Base-by-base conservation (phyloP, 2,888 invertebrate species). In the Parthenolecanium corni region DNA sequence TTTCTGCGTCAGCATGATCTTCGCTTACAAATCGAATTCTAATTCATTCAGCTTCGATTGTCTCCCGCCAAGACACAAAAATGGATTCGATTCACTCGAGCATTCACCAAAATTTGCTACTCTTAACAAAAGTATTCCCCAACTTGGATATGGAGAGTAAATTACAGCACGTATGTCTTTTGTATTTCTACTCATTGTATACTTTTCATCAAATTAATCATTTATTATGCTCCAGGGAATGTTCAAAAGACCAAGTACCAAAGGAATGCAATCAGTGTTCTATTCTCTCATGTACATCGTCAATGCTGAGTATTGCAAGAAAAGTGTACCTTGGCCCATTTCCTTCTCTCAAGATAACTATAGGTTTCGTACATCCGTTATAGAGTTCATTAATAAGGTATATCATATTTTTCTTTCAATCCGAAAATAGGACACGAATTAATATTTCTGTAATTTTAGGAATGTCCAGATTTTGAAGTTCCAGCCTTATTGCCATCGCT, bases 181-280 rank as follows among this genome's bases (percentile, higher is more conserved):
- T 42, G 20, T 44, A n/a, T 9, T 24, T 16, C 12, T 5, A 16
- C 2, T 16, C 2, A 24, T 25, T 2, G n/a, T 25, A 5, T 25
- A 1, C 9, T 2, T 2, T 52, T 2, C 24, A 24, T n/a, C 11
- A 14, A 14, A 1, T 24, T 6, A 12, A 24, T 36, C 46, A 44
- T 46, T 18, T 23, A 11, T 24, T 51, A 1, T 16, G 4, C 3
- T 36, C 1, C 6, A 58, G 58, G 58, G 58, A 23, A 58, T 58
- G 58, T 49, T 58, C 21, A 58, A 58, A 36, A 58, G 49, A 38
- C 58, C 58, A 3, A 58, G 47, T 24, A 51, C 58, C 3, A 58
- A 49, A 58, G 58, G 49, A 16, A 58, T 58, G 58, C 58, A 58
- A 14, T 49, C 58, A 9, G 38, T 58, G 38, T 58, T 58, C 9